phyloP scores from a whole-genome alignment of 2,888 invertebrate genomes.

The Ormyrus nitidulus region DNA sequence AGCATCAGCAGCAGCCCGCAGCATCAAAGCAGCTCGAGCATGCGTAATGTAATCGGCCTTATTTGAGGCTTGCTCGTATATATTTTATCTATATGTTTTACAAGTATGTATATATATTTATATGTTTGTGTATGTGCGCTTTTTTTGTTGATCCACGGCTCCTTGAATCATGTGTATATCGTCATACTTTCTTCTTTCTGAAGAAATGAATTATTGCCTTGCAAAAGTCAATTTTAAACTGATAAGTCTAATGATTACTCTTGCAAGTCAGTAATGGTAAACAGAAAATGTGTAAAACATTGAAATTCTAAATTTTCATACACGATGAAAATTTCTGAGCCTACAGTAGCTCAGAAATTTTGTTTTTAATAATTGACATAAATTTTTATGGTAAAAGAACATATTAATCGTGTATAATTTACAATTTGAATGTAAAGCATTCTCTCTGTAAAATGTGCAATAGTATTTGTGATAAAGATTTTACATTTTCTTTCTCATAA shows the following conservation, averaged over 20 bases:
- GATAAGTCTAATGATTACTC: no score
- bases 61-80: conserved; percentile 58
- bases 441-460: conserved; percentile 24
- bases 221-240: conserved; percentile 24
- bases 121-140: conserved; percentile 51
- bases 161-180: conserved; percentile 39
- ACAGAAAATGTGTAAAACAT: no score
- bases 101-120: conserved; percentile 51
- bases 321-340: no score
- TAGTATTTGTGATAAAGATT: conserved; percentile 28
- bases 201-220: conserved; percentile 36
- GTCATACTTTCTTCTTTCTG: conserved; percentile 24
- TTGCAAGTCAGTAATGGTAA: no score
- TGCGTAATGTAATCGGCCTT: conserved; percentile 50
- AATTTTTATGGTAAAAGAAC: not conserved
- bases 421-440: not conserved
- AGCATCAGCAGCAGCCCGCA: conserved; percentile 23
- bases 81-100: conserved; percentile 49
- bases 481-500: conserved; percentile 3
- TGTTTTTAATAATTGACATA: no score
- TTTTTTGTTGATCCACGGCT: conserved; percentile 54
- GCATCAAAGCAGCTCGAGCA: conserved; percentile 46
- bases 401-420: not conserved
- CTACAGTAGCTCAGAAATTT: no score
- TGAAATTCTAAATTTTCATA: no score